phyloP scores from a whole-genome alignment of 2,113 vertebrate species.

The Acrocephalus arundinaceus region DNA sequence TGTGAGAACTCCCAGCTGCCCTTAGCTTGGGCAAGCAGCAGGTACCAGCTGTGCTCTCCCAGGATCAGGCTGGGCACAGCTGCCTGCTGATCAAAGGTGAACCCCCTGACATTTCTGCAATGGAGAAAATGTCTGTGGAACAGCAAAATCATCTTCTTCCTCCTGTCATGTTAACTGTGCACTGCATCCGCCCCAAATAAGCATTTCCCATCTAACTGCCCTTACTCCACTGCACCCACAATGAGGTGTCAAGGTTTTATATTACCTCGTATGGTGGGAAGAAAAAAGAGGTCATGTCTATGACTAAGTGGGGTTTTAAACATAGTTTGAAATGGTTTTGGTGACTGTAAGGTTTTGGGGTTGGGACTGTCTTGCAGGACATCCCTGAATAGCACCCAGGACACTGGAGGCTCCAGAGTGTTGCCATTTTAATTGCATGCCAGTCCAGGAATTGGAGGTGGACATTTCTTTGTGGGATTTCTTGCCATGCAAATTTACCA shows the following conservation, averaged over 20 bases:
- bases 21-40: neutral
- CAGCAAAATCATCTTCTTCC: neutral
- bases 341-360: neutral
- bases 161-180: neutral
- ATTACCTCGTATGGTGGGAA: neutral
- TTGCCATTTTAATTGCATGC: neutral
- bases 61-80: neutral
- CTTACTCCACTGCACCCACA: neutral
- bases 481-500: neutral
- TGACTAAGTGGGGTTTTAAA: neutral
- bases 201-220: neutral
- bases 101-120: neutral
- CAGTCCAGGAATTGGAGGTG: neutral
- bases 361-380: neutral
- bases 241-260: neutral
- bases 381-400: neutral
- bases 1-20: neutral
- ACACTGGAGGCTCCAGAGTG: neutral
- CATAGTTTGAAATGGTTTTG: neutral
- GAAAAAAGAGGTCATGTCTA: neutral
- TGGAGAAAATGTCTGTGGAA: neutral
- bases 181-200: neutral
- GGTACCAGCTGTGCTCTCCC: neutral
- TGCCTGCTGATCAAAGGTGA: accelerated
- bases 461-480: neutral